These are phyloP conservation scores for Venturia canescens DNA, from an alignment of 1,140 invertebrate genomes.

Conservation along the genomic window DNA sequence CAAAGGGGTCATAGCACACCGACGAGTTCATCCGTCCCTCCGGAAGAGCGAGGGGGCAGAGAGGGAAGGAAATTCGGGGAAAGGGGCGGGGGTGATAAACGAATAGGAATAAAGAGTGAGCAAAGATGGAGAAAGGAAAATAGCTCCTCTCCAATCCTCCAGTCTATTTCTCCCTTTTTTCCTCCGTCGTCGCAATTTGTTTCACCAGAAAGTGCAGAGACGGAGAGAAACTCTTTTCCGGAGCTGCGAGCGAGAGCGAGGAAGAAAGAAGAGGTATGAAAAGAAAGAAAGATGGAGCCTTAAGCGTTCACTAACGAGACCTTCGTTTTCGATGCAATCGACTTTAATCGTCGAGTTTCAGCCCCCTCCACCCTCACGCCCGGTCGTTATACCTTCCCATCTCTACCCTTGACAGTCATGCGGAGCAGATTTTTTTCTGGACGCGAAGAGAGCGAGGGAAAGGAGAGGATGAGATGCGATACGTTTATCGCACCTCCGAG, in stretches of 20 bases:
- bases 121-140: slow-evolving; percentile 42
- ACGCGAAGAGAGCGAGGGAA: no score
- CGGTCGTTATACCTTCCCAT: not conserved
- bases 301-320: slow-evolving; percentile 29
- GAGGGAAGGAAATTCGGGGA: not conserved
- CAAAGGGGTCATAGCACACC: slow-evolving; percentile 20
- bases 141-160: slow-evolving; percentile 40
- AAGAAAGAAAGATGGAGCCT: slow-evolving; percentile 3
- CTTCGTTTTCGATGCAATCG: slow-evolving; percentile 39
- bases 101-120: slow-evolving; percentile 3
- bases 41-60: slow-evolving; percentile 26
- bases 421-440: no score
- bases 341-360: slow-evolving; percentile 20
- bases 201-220: not conserved
- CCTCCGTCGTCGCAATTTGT: not conserved
- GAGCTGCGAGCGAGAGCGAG: not conserved
- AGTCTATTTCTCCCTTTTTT: not conserved
- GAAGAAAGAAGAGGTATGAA: not conserved
- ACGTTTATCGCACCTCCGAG: no score
- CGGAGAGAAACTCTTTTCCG: not conserved
- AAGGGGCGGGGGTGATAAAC: slow-evolving; percentile 7
- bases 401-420: no score
- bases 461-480: no score
- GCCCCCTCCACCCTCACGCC: not conserved
- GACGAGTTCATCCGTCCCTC: slow-evolving; percentile 27